Percentiles rank a stretch among this genome's conserved stretches.
Evolutionary conservation across 2,888 invertebrate genomes (phyloP).

Genomic region (Atethmia centrago): DNA sequence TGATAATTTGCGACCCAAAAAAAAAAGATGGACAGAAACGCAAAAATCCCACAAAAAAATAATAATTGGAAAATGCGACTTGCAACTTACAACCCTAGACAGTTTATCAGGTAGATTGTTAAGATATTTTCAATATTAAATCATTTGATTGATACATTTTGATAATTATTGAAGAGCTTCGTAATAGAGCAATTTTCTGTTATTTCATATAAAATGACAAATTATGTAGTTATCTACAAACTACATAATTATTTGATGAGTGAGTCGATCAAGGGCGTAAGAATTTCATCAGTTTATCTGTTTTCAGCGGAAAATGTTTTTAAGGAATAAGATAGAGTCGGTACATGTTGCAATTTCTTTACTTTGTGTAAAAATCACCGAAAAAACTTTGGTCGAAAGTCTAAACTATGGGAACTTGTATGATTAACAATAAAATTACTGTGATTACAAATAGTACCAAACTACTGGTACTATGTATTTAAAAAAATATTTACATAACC

Average conservation of each 20-base stretch:
- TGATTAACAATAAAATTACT: not conserved
- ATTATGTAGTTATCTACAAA: constrained; percentile 18
- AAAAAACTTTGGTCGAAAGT: not conserved
- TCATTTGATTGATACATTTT: constrained; percentile 32
- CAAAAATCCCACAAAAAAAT: not conserved
- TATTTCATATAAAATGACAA: constrained; percentile 21
- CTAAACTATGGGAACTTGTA: not conserved
- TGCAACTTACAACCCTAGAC: constrained; percentile 34
- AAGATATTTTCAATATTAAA: constrained; percentile 36
- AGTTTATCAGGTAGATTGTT: constrained; percentile 8
- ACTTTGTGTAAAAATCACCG: not conserved
- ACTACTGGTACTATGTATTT: not conserved
- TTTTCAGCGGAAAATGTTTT: not conserved
- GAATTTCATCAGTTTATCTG: not conserved
- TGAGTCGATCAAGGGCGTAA: constrained; percentile 22
- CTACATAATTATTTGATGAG: constrained; percentile 33
- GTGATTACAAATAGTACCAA: not conserved
- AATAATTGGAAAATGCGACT: not conserved
- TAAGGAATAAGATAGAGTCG: not conserved
- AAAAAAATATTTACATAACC: too few species aligned
- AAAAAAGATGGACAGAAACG: too few species aligned
- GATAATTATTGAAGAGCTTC: constrained; percentile 33
- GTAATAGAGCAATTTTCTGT: constrained; percentile 47
- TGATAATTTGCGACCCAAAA: too few species aligned
- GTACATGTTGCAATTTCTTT: not conserved